These are phyloP conservation scores for Scelioninae gen. 1 DNA, from an alignment of 2,888 invertebrate genomes.

Conservation along the genomic window DNA sequence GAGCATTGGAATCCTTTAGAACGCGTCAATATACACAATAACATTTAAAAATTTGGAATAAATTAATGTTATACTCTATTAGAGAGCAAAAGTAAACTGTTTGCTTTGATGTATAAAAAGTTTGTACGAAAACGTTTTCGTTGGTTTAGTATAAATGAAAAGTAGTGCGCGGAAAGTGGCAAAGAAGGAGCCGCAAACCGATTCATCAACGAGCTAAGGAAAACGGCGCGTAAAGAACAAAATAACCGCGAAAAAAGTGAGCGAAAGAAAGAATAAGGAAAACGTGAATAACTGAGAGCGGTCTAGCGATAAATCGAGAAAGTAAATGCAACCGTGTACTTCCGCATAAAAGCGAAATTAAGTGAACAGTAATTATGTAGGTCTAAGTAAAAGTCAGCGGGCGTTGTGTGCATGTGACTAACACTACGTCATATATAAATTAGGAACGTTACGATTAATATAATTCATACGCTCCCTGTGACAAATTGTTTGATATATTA, in stretches of 20 bases:
- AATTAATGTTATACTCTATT: conserved; percentile 49
- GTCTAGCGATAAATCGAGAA: conserved; percentile 66
- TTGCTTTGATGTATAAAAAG: conserved; percentile 49
- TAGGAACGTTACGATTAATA: conserved; percentile 45
- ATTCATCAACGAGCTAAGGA: conserved; percentile 69
- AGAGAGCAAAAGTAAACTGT: conserved; percentile 43
- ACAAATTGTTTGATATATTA: conserved; percentile 56
- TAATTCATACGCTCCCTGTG: conserved; percentile 39
- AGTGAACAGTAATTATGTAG: conserved; percentile 67
- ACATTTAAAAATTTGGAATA: conserved; percentile 23
- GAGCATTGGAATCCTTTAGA: conserved; percentile 2
- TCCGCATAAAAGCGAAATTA: conserved; percentile 64
- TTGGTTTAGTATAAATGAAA: conserved; percentile 55
- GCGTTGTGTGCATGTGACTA: conserved; percentile 2
- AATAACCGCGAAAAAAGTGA: conserved; percentile 63
- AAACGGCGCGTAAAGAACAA: conserved; percentile 60
- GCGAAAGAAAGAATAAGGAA: conserved; percentile 65
- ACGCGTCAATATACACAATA: conserved; percentile 24
- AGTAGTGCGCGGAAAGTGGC: conserved; percentile 49
- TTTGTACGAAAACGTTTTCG: conserved; percentile 48
- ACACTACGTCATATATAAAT: conserved; percentile 45
- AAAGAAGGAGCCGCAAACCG: conserved; percentile 67
- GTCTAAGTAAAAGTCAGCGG: conserved; percentile 51
- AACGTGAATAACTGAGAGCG: conserved; percentile 64
- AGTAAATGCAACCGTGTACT: conserved; percentile 60